Base-by-base conservation (phyloP, 2,888 invertebrate genomes). In the Nomada ferruginata region DNA sequence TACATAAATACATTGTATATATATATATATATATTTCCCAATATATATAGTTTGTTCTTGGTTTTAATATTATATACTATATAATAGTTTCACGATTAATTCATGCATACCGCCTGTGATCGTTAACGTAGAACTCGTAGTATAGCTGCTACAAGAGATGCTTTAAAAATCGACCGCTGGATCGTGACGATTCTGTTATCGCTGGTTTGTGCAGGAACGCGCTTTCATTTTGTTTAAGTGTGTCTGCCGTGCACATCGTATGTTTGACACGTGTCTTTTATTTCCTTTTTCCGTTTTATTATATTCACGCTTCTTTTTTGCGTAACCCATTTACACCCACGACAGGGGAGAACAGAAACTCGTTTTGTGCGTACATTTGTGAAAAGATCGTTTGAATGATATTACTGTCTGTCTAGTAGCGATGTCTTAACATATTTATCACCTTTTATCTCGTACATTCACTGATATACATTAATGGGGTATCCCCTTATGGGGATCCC, bases 101-200 rank as follows among this genome's bases (percentile, higher is more conserved):
- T 83, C 86, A 83, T 87, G 89, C 90, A 92, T 92, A 92, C 92
- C 91, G 91, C 90, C 89, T 91, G 66, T 55, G 91, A 92, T 91
- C 91, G 85, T 87, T 86, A 85, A 86, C 83, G 89, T 85, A 84
- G 82, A 86, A 79, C 84, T 85, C 86, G 73, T 86, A 76, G 86
- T 82, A 83, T 83, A 84, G 85, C 87, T 79, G 83, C 79, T 79
- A 79, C 86, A 82, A 84, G 79, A 83, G 79, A 86, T 80, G 85
- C 85, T 88, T 84, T 7, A 53, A 79, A 71, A 65, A 76, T 75
- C 72, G 77, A 70, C 75, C 81, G 82, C 75, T 79, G 65, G 86
- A 85, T 85, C 79, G 44, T 66, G 79, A 81, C 83, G 86, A 84
- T 65, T 80, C 61, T 60, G 13, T 61, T 65, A 66, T 81, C 77